These are phyloP conservation scores for Rhegmatorhina hoffmannsi DNA, from an alignment of 2,113 vertebrate genomes.

Conservation along the genomic window DNA sequence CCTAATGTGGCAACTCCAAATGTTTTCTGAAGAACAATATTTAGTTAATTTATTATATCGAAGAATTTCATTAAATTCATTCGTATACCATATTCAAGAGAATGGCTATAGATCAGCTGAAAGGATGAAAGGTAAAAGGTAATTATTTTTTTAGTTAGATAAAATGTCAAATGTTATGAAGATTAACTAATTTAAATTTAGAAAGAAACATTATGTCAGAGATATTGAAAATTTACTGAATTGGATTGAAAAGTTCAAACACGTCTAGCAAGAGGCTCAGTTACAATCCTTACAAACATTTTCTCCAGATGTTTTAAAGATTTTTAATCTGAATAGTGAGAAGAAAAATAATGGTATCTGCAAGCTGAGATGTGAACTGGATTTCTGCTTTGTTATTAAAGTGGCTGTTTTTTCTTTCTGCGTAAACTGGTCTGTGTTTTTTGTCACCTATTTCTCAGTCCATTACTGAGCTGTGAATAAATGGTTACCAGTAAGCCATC, in stretches of 20 bases:
- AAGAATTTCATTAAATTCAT: background rate
- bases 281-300: background rate
- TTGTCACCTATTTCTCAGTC: background rate
- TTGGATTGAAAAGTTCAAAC: background rate
- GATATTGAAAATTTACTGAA: background rate
- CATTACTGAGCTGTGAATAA: background rate
- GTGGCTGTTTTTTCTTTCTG: background rate
- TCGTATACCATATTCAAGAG: background rate
- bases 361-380: background rate
- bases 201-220: background rate
- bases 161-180: background rate
- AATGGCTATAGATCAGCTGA: background rate
- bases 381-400: background rate
- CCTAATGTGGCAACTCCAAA: background rate
- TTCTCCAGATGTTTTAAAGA: background rate
- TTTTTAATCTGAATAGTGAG: background rate
- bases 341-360: background rate
- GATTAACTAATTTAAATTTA: background rate
- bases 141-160: background rate
- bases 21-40: background rate
- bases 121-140: background rate
- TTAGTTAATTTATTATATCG: background rate
- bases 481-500: background rate
- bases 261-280: rapidly evolving
- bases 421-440: background rate